Base-by-base conservation (phyloP, 1,140 invertebrate species). In the Rhyzopertha dominica region DNA sequence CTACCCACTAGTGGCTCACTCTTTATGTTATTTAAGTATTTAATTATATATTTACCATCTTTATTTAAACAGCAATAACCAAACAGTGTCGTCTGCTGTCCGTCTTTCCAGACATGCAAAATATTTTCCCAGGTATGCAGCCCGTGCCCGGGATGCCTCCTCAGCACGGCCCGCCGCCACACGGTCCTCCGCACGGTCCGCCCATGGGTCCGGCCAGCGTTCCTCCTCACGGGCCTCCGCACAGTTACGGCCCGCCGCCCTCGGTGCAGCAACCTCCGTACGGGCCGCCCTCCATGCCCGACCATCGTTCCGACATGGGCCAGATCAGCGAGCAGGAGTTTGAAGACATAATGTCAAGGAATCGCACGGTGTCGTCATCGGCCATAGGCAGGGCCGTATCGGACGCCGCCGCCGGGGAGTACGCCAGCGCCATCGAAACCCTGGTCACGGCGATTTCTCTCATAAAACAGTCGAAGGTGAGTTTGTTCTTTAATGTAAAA, bases 381-480 rank as follows among this genome's bases (percentile, higher is more conserved):
- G 95, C 96, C 2, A 98, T 99, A 48, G 89, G 91, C 9, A 75
- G 95, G 49, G 96, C 96, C 9, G 94, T 99, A 9, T 90, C 92
- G 24, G 96, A 99, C 74, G 96, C 96, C 1, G 92, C 94, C 18
- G 89, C 90, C 42, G 92, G 92, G 9, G 95, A 99, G 71, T 97
- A 93, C 72, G 88, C 90, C 0, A 94, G 90, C 70, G 96, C 96
- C 31, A 97, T 99, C 59, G 95, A 99, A 71, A 99, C 96, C 4
- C 71, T 99, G 44, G 92, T 97, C 3, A 99, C 96, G 1, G 96
- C 96, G 2, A 98, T 99, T 54, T 97, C 94, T 3, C 73, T 99
- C 13, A 99, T 99, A 47, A 98, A 97, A 71, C 94, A 98, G 73
- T 98, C 95, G 13, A 97, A 98, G 73, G n/a, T n/a, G n/a, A n/a